Percentiles rank a stretch among this genome's conserved stretches.
phyloP scores from a whole-genome alignment of 2,113 vertebrate genomes.

The Cyprinodon tularosa region DNA sequence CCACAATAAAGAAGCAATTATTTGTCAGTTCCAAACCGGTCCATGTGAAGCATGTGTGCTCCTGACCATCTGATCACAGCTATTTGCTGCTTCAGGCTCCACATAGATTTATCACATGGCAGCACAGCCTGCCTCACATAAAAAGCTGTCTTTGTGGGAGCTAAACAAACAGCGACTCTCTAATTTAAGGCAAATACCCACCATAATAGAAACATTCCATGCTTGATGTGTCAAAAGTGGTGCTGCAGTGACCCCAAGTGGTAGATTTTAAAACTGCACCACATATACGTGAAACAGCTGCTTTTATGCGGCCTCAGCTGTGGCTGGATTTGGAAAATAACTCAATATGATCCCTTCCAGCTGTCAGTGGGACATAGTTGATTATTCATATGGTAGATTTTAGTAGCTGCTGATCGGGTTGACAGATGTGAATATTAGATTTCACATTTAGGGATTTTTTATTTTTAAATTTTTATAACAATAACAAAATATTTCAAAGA shows the following conservation, averaged over 20 bases:
- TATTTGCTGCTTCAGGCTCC: conserved; percentile 45
- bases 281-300: conserved; percentile 42
- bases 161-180: conserved; percentile 12
- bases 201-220: conserved; percentile 8
- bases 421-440: neutral
- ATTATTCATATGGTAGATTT: neutral
- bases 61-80: conserved; percentile 53
- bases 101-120: conserved; percentile 72
- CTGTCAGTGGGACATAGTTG: neutral
- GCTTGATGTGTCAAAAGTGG: conserved; percentile 1
- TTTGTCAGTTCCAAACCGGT: conserved; percentile 12
- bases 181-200: neutral
- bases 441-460: neutral
- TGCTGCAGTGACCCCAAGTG: conserved; percentile 63
- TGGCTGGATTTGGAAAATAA: conserved; percentile 31
- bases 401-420: neutral
- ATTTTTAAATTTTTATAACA: neutral
- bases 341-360: conserved; percentile 56
- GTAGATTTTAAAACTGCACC: conserved; percentile 35
- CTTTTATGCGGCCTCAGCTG: neutral
- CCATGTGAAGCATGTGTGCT: conserved; percentile 37
- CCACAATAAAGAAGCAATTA: conserved; percentile 18
- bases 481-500: too few species aligned
- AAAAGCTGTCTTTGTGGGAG: conserved; percentile 66
- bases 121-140: conserved; percentile 25